Evolutionary conservation across 2,888 invertebrate species (phyloP), one percentile per base, ranked within the genome.

Genomic region (Callyntrura guangdongensis): DNA sequence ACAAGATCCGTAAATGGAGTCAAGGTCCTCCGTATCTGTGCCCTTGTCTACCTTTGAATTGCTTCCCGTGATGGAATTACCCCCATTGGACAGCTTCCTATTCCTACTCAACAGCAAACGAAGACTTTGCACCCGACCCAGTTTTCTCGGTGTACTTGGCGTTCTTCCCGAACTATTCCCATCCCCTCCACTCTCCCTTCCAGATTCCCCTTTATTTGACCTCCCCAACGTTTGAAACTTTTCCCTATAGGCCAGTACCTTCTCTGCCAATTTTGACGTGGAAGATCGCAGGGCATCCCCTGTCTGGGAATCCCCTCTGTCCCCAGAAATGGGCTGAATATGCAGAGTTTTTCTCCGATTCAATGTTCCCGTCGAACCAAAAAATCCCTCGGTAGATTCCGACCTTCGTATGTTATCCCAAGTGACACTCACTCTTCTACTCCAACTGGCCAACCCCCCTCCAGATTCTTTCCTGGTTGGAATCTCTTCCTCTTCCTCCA

Each of bases 361-460:
- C 20, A 77, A 88, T 81, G 59, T 90, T 96, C 77, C 61, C 6
- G 59, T 69, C 0, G 59, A 12, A 2, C 59, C 22, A 47, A 56
- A 84, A 36, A 84, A 64, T 12, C 77, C 94, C 94, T 96, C 96
- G 0, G 96, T 95, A 64, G 96, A 96, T 93, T 96, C 96, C 86
- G 96, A 95, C 87, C 96, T 95, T 94, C 96, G 96, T 90, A 96
- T 94, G 93, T 96, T 96, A 91, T 96, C 96, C 96, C 96, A 96
- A 94, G 96, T 96, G 94, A 95, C 95, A 74, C 96, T 96, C 92
- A 96, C 96, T 94, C 95, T 96, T 94, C 95, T 96, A 77, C 96
- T 96, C 96, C 96, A 96, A 36, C 96, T 96, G 6, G 96, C 96
- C 92, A 96, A 95, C 22, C 74, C 67, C 1, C 69, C 27, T 47